Conservation (phyloP, 64 coral and sea anemone genomes). For the Actinia tenebrosa region DNA sequence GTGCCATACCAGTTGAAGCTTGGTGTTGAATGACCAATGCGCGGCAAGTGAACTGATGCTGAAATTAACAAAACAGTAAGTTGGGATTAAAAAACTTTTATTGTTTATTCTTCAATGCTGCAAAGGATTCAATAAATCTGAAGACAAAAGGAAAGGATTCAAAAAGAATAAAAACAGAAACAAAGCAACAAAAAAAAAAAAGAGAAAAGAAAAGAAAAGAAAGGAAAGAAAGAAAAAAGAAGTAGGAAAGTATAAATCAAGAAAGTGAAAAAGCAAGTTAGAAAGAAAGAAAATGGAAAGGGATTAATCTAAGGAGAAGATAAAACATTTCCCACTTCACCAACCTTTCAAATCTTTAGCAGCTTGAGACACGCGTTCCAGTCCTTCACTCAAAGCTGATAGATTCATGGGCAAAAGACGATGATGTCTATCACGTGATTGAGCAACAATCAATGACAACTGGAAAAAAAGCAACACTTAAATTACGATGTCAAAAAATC, state of each 20-base stretch:
- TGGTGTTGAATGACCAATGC: slow-evolving; percentile 80
- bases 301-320: not conserved
- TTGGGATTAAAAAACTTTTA: not conserved
- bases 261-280: not conserved
- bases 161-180: too few species aligned
- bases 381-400: slow-evolving; percentile 56
- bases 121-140: too few species aligned
- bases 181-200: too few species aligned
- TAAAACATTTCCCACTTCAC: not conserved
- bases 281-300: not conserved
- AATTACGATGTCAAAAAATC: not conserved
- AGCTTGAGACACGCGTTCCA: slow-evolving; percentile 48
- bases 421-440: slow-evolving; percentile 80
- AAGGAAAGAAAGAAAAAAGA: not conserved
- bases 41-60: slow-evolving; percentile 89
- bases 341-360: slow-evolving; percentile 78
- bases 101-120: too few species aligned
- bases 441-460: slow-evolving; percentile 77
- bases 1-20: slow-evolving; percentile 98
- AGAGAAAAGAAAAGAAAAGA: not conserved
- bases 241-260: not conserved
- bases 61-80: not conserved
- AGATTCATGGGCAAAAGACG: slow-evolving; percentile 57
- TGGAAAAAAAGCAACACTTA: not conserved
- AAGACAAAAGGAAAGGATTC: too few species aligned